A percentile compares a stretch with the other conserved stretches of the same genome.
Evolutionary conservation across 2,888 invertebrate genomes (phyloP).

Genomic region (Achlya flavicornis): DNA sequence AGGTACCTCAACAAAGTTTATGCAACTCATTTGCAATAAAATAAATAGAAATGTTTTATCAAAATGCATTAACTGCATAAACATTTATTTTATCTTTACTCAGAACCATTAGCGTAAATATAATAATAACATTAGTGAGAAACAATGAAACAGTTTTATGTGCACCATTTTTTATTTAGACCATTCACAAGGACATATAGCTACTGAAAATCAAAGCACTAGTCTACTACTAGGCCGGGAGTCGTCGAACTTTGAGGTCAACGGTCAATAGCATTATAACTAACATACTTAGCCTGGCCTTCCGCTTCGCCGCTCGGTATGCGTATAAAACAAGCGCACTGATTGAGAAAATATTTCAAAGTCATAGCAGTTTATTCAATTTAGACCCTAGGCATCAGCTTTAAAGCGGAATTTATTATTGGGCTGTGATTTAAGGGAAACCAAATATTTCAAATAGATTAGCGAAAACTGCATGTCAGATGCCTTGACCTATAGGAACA

Average conservation of each 20-base stretch:
- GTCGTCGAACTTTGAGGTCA: conserved; percentile 58
- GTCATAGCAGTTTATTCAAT: neutral
- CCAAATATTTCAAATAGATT: neutral
- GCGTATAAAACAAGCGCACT: neutral
- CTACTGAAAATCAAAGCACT: conserved; percentile 27
- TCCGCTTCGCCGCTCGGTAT: conserved; percentile 11
- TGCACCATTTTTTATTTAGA: no score
- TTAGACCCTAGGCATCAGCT: neutral
- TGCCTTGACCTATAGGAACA: no score
- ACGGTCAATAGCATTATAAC: conserved; percentile 40
- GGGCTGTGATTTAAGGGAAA: no score
- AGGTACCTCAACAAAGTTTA: no score
- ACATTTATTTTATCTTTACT: neutral
- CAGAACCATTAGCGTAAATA: neutral
- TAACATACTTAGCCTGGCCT: conserved; percentile 12
- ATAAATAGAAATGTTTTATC: neutral
- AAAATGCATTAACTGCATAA: neutral
- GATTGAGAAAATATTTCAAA: neutral
- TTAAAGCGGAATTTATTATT: no score
- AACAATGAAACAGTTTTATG: no score
- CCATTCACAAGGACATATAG: conserved; percentile 11
- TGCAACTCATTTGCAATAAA: neutral
- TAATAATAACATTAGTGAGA: no score
- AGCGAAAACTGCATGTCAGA: neutral
- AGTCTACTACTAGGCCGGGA: conserved; percentile 41